Evolutionary conservation across 2,888 invertebrate species (phyloP).

Genomic region (Idaea dimidiata): DNA sequence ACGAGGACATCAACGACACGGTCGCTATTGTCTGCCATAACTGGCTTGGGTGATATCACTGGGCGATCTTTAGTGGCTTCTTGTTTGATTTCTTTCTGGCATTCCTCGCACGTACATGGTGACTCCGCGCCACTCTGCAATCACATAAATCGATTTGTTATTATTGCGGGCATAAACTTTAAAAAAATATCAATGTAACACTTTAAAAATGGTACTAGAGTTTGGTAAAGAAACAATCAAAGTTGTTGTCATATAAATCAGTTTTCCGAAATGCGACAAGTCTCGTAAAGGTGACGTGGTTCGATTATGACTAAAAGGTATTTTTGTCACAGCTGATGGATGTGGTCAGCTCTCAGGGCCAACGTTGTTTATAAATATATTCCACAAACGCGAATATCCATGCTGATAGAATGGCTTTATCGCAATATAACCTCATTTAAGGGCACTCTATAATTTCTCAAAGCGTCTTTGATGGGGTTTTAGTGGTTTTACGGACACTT

Average conservation of each 20-base stretch:
- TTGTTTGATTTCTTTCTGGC: constrained; percentile 36
- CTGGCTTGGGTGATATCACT: constrained; percentile 40
- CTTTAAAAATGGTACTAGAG: background rate
- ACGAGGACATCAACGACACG: constrained; percentile 70
- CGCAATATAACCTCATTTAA: background rate
- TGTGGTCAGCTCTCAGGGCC: constrained; percentile 25
- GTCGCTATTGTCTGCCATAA: constrained; percentile 55
- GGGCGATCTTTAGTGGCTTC: constrained; percentile 24
- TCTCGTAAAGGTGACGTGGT: constrained; percentile 18
- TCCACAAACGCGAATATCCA: constrained; percentile 10
- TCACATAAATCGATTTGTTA: background rate
- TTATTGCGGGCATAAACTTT: background rate
- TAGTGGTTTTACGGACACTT: too few species aligned
- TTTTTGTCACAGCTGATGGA: constrained; percentile 24
- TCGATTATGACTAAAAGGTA: constrained; percentile 24
- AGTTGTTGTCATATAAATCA: background rate
- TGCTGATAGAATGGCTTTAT: background rate
- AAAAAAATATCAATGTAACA: background rate
- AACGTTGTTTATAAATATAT: constrained; percentile 29
- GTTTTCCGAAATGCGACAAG: constrained; percentile 14
- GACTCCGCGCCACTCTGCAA: constrained; percentile 73
- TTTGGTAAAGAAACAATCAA: background rate
- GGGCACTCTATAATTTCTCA: background rate
- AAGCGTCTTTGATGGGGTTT: background rate
- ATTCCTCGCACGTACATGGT: constrained; percentile 73